phyloP scores from a whole-genome alignment of 1,140 invertebrate species.

The Plectrocnemia conspersa region DNA sequence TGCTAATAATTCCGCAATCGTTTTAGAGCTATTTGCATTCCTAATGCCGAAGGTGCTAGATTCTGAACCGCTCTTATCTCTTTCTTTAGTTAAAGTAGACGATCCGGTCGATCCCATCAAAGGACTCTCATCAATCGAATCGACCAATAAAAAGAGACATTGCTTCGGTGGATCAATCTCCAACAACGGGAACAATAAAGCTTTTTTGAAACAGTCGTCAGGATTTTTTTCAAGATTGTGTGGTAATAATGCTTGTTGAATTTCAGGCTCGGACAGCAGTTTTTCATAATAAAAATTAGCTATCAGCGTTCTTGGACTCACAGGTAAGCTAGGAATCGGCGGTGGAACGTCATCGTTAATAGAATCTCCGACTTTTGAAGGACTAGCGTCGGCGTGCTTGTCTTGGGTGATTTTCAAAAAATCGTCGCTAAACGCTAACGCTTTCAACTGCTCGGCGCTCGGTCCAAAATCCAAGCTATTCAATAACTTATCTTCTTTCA shows the following conservation, averaged over 20 bases:
- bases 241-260: constrained; percentile 63
- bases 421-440: constrained; percentile 7
- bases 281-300: constrained; percentile 81
- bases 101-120: constrained; percentile 38
- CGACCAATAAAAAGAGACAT: constrained; percentile 80
- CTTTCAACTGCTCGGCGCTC: background rate
- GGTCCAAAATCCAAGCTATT: constrained; percentile 31
- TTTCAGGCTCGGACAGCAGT: constrained; percentile 68
- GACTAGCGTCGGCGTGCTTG: constrained; percentile 6
- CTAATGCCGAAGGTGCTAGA: constrained; percentile 41
- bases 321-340: constrained; percentile 56
- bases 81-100: constrained; percentile 44
- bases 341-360: constrained; percentile 46
- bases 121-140: constrained; percentile 83
- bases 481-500: constrained; percentile 22
- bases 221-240: constrained; percentile 76
- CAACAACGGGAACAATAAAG: constrained; percentile 79
- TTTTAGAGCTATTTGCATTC: constrained; percentile 53
- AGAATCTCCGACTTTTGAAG: constrained; percentile 8
- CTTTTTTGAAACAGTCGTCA: constrained; percentile 86
- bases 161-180: constrained; percentile 79
- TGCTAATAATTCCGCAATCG: constrained; percentile 80
- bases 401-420: background rate
- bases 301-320: constrained; percentile 60
- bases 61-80: constrained; percentile 38